Percentiles rank a stretch among this genome's conserved stretches.
phyloP scores from a whole-genome alignment of 2,797 vertebrate genomes.

The Acrossocheilus fasciatus region DNA sequence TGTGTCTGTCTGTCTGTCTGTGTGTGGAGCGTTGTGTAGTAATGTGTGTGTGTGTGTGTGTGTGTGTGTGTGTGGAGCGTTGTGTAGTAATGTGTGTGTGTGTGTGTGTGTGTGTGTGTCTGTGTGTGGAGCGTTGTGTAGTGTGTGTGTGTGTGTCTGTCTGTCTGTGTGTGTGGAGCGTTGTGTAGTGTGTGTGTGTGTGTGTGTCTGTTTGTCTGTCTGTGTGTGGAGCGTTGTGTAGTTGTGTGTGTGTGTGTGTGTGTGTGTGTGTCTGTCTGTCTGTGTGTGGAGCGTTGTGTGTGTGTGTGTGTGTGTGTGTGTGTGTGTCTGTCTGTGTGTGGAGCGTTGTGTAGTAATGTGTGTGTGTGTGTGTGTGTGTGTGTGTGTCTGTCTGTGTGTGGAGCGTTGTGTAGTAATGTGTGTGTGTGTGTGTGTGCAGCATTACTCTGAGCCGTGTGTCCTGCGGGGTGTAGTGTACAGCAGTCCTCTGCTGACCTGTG shows the following conservation, averaged over 20 bases:
- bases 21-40: no score
- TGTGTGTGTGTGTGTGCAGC: slow-evolving; percentile 58
- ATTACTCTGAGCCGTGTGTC: slow-evolving; percentile 40
- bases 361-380: neutral
- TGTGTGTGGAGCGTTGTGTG: no score
- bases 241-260: no score
- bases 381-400: neutral
- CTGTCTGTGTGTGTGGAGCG: no score
- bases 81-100: neutral
- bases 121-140: neutral
- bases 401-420: neutral
- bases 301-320: no score
- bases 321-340: neutral
- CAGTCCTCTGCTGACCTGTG: slow-evolving; percentile 63
- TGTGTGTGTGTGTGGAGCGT: neutral
- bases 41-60: no score
- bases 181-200: neutral
- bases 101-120: slow-evolving; percentile 18
- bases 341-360: no score
- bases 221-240: no score
- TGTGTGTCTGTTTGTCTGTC: neutral
- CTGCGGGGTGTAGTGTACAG: neutral
- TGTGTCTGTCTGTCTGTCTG: no score
- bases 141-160: no score
- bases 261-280: no score